These are phyloP conservation scores for Spizaetus ornatus DNA, from an alignment of 2,113 vertebrate genomes.

Conservation along the genomic window DNA sequence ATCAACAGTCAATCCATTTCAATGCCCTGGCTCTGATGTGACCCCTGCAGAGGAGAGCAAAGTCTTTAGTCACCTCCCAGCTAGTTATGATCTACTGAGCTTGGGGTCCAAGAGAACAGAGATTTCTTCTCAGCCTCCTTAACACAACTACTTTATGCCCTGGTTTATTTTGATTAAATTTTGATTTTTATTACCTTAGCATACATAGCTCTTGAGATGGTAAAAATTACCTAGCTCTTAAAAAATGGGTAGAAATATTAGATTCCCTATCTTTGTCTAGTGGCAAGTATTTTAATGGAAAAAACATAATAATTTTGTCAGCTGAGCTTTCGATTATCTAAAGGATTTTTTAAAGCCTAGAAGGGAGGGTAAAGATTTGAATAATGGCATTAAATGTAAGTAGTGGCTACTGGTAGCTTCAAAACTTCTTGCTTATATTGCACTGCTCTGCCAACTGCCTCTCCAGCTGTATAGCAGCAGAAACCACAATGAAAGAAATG, in stretches of 20 bases:
- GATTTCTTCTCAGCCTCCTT: not conserved
- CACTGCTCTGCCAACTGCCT: not conserved
- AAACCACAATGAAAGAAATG: not conserved
- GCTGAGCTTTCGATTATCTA: not conserved
- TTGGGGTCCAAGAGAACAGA: not conserved
- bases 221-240: not conserved
- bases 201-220: not conserved
- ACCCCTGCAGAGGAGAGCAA: not conserved
- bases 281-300: not conserved
- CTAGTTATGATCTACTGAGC: not conserved
- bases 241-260: not conserved
- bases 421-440: not conserved
- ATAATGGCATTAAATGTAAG: not conserved
- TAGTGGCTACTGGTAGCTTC: not conserved
- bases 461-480: not conserved
- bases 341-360: not conserved
- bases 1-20: conserved; percentile 52
- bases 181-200: not conserved
- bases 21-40: not conserved
- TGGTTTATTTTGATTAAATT: not conserved
- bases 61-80: not conserved
- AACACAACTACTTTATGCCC: not conserved
- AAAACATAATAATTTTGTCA: not conserved
- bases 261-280: not conserved
- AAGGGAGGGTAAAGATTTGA: not conserved